Percentiles rank a stretch among this genome's conserved stretches.
Evolutionary conservation across 2,888 invertebrate species (phyloP).

Genomic region (Cistogaster globosa): DNA sequence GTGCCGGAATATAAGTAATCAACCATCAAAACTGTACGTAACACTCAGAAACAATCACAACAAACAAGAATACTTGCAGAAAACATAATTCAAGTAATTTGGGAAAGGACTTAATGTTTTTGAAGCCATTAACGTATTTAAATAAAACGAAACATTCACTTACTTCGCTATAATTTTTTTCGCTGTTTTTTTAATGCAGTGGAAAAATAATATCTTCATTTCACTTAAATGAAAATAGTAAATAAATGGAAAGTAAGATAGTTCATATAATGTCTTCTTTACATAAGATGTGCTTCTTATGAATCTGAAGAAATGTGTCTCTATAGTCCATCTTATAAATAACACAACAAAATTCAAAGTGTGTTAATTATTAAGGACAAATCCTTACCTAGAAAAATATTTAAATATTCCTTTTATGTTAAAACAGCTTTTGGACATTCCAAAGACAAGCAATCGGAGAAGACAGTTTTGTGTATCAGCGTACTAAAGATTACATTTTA

Average conservation of each 20-base stretch:
- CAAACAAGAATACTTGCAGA: background rate
- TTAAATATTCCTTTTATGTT: too few species aligned
- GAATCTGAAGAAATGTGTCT: too few species aligned
- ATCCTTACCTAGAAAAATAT: too few species aligned
- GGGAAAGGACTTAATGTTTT: slow-evolving; percentile 28
- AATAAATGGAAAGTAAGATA: background rate
- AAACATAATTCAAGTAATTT: slow-evolving; percentile 17
- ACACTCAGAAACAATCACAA: background rate
- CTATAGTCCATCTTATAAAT: too few species aligned
- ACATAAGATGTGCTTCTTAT: too few species aligned
- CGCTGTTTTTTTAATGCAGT: background rate
- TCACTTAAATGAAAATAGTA: slow-evolving; percentile 5
- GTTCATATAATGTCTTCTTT: background rate
- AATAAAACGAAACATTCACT: background rate
- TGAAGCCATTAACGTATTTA: slow-evolving; percentile 17
- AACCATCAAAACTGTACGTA: too few species aligned
- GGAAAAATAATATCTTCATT: background rate
- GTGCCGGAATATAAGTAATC: background rate
- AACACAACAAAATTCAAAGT: too few species aligned
- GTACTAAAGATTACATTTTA: too few species aligned
- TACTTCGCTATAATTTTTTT: background rate
- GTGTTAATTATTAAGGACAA: too few species aligned
- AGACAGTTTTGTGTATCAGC: too few species aligned
- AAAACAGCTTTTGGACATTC: too few species aligned
- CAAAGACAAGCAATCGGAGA: too few species aligned